phyloP scores from a whole-genome alignment of 2,113 vertebrate genomes.

The Physeter macrocephalus region DNA sequence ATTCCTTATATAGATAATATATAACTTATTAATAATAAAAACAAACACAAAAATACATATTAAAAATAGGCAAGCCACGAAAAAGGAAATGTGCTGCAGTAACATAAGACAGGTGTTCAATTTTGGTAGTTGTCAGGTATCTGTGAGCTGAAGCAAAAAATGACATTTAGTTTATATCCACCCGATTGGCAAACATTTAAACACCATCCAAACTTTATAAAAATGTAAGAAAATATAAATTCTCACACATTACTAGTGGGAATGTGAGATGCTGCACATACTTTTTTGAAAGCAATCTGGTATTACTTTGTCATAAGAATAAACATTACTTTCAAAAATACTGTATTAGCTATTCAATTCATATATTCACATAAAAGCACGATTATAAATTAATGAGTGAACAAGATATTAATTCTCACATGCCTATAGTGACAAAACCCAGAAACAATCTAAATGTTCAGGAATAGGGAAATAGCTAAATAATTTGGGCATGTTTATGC shows the following conservation, averaged over 20 bases:
- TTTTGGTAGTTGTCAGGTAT: not conserved
- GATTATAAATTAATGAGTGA: not conserved
- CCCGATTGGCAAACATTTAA: not conserved
- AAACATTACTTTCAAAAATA: not conserved
- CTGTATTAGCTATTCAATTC: not conserved
- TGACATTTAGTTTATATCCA: not conserved
- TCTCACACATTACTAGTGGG: not conserved
- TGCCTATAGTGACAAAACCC: not conserved
- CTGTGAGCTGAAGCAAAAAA: not conserved
- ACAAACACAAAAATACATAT: not conserved
- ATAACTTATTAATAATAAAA: not conserved
- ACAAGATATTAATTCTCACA: not conserved
- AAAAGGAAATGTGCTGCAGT: not conserved
- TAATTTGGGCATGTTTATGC: not conserved
- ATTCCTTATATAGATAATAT: not conserved
- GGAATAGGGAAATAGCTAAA: not conserved
- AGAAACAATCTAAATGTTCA: not conserved
- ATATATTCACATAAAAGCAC: not conserved
- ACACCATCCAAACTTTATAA: not conserved
- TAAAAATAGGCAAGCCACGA: not conserved
- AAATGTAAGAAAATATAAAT: not conserved
- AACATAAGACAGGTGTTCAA: not conserved
- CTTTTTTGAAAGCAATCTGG: not conserved
- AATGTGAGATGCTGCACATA: not conserved
- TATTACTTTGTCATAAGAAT: not conserved